Percentiles rank a stretch among this genome's conserved stretches.
Conservation (phyloP, 2,888 invertebrate genomes). For the Cerastis leucographa region DNA sequence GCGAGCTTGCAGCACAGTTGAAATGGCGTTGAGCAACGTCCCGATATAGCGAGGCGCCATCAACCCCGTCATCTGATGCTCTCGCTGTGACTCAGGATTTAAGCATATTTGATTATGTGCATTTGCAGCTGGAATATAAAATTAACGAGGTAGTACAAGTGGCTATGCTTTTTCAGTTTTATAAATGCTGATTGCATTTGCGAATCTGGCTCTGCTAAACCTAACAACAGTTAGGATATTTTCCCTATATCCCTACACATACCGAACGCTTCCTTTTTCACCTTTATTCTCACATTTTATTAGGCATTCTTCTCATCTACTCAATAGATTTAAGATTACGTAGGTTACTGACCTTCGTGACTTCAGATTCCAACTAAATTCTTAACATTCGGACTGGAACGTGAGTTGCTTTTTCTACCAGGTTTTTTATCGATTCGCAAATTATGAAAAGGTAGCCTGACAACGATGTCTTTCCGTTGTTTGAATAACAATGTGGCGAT, state of each 20-base stretch:
- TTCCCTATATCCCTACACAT: not conserved
- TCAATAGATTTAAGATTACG: slow-evolving; percentile 19
- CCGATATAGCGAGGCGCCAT: slow-evolving; percentile 80
- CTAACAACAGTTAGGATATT: not conserved
- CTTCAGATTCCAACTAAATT: slow-evolving; percentile 41
- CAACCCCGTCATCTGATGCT: slow-evolving; percentile 72
- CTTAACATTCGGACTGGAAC: slow-evolving; percentile 40
- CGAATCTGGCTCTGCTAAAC: not conserved
- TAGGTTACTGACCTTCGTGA: slow-evolving; percentile 38
- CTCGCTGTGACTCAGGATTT: slow-evolving; percentile 78
- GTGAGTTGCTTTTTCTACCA: slow-evolving; percentile 48
- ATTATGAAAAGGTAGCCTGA: slow-evolving; percentile 23
- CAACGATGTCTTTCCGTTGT: slow-evolving; percentile 20
- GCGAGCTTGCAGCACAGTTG: slow-evolving; percentile 57
- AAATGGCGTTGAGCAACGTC: slow-evolving; percentile 81
- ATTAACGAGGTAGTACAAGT: slow-evolving; percentile 49
- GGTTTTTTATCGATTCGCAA: slow-evolving; percentile 4
- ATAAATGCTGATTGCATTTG: slow-evolving; percentile 15
- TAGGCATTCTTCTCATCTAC: slow-evolving; percentile 5
- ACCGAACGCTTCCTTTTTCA: not conserved
- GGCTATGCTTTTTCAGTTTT: slow-evolving; percentile 15
- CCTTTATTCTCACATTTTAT: not conserved
- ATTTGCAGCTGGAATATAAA: slow-evolving; percentile 68
- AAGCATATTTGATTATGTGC: slow-evolving; percentile 71
- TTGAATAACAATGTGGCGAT: slow-evolving; percentile 55